Conservation (phyloP, 92 coral and sea anemone species). For the Montipora capitata region DNA sequence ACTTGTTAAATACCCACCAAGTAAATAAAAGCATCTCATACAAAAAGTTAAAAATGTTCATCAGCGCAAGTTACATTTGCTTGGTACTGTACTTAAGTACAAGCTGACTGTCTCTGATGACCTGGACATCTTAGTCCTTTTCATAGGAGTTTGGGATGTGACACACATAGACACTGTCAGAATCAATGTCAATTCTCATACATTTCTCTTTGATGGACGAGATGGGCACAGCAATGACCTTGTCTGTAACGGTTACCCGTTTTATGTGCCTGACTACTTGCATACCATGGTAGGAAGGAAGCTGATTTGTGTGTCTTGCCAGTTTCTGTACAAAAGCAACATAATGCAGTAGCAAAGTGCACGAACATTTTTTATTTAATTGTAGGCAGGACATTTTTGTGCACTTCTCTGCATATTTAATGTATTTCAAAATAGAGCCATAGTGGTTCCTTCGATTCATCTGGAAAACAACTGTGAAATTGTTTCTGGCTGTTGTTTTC, state of each 20-base stretch:
- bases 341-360: background rate
- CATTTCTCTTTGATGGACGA: conserved; percentile 4
- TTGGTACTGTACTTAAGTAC: background rate
- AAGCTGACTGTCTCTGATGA: no score
- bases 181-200: conserved; percentile 42
- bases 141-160: conserved; percentile 39
- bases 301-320: conserved; percentile 4
- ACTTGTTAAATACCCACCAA: no score
- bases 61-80: background rate
- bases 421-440: conserved; percentile 42
- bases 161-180: conserved; percentile 23
- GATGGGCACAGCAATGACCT: conserved; percentile 19
- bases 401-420: conserved; percentile 8
- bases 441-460: background rate
- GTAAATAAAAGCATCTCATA: no score
- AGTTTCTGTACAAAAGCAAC: conserved; percentile 1
- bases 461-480: conserved; percentile 29
- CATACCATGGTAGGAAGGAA: conserved; percentile 18
- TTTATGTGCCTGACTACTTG: conserved; percentile 21
- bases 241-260: conserved; percentile 8
- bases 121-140: conserved; percentile 19
- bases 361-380: conserved; percentile 1
- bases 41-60: background rate
- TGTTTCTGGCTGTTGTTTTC: conserved; percentile 36
- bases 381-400: conserved; percentile 20